These are phyloP conservation scores for Symphodus melops DNA, from an alignment of 2,113 vertebrate genomes.

Conservation along the genomic window DNA sequence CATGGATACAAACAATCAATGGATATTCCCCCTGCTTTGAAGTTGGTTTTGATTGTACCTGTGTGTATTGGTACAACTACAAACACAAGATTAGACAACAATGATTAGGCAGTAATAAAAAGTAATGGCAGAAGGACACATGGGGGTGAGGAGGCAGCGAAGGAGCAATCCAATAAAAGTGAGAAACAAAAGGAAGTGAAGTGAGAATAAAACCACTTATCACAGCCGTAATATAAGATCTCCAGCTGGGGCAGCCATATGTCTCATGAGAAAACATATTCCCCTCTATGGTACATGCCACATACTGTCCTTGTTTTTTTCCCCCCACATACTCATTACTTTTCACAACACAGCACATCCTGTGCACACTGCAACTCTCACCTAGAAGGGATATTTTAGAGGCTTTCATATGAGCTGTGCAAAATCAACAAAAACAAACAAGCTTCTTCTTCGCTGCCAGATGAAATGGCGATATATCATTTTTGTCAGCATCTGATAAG, in stretches of 20 bases:
- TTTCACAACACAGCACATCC: slow-evolving; percentile 36
- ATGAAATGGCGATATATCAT: background rate
- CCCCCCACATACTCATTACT: background rate
- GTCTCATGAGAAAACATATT: slow-evolving; percentile 55
- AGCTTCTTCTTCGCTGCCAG: background rate
- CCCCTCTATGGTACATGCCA: slow-evolving; percentile 20
- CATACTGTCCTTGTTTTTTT: slow-evolving; percentile 34
- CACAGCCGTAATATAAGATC: slow-evolving; percentile 40
- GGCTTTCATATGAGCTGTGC: background rate
- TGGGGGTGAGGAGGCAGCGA: slow-evolving; percentile 4
- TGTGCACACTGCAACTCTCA: slow-evolving; percentile 11
- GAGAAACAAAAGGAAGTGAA: slow-evolving; percentile 45
- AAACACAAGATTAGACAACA: background rate
- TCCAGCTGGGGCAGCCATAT: slow-evolving; percentile 66
- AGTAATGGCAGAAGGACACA: slow-evolving; percentile 49
- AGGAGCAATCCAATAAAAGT: slow-evolving; percentile 35
- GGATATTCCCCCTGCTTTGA: background rate
- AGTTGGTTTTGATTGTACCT: no score
- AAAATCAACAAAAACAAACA: background rate
- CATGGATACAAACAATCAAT: background rate
- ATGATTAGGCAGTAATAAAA: slow-evolving; percentile 23
- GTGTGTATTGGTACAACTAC: background rate
- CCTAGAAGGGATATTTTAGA: slow-evolving; percentile 24
- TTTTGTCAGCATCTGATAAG: background rate
- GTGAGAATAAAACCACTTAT: slow-evolving; percentile 52